These are phyloP conservation scores for Oryzias javanicus DNA, from an alignment of 2,113 vertebrate genomes.

Conservation along the genomic window DNA sequence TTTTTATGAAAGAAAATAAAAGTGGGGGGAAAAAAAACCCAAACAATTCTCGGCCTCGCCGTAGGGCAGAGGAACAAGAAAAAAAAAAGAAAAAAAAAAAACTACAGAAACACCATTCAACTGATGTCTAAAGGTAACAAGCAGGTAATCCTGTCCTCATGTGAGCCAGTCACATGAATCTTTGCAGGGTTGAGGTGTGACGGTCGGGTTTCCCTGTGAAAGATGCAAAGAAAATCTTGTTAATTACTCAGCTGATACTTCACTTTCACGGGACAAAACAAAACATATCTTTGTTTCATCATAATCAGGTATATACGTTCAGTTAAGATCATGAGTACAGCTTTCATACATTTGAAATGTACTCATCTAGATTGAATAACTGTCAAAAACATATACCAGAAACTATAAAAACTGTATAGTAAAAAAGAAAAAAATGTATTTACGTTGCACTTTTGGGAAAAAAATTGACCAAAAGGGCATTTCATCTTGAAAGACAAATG, in stretches of 20 bases:
- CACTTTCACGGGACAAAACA: no score
- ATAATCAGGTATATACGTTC: no score
- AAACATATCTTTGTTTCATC: no score
- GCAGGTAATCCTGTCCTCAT: conserved; percentile 80
- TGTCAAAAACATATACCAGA: no score
- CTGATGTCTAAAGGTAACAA: conserved; percentile 88
- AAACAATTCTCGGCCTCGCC: conserved; percentile 77
- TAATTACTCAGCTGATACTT: background rate
- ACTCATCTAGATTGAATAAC: no score
- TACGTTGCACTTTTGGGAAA: no score
- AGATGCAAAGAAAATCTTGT: conserved; percentile 27
- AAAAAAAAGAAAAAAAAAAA: conserved; percentile 80
- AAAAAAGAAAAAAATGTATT: no score
- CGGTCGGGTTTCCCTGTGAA: conserved; percentile 79
- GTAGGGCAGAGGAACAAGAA: conserved; percentile 81
- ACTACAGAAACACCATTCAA: conserved; percentile 92
- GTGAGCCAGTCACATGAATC: conserved; percentile 95
- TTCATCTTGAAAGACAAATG: no score
- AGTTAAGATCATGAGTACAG: no score
- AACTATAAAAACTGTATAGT: no score
- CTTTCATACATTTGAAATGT: no score
- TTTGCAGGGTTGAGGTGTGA: conserved; percentile 83
- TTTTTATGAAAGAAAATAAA: conserved; percentile 27
- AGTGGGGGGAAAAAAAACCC: conserved; percentile 23
- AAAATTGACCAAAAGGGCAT: no score